A percentile compares a stretch with the other conserved stretches of the same genome.
Evolutionary conservation across 2,797 vertebrate species (phyloP).

Genomic region (Thripadectes ignobilis): DNA sequence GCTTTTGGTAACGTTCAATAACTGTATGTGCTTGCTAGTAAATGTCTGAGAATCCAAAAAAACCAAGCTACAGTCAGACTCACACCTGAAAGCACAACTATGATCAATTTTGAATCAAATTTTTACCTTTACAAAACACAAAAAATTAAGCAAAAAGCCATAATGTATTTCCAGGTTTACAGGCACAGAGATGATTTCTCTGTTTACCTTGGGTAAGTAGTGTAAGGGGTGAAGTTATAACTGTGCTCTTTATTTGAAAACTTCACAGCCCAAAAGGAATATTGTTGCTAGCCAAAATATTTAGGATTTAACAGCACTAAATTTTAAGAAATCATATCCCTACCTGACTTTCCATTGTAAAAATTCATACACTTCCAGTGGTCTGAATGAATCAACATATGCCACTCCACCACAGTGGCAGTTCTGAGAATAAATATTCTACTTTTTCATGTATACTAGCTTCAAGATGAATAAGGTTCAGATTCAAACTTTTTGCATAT

Average conservation of each 20-base stretch:
- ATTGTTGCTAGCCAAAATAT: neutral
- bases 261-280: neutral
- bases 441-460: neutral
- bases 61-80: neutral
- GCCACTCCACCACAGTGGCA: neutral
- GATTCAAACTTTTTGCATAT: neutral
- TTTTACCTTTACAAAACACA: neutral
- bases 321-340: neutral
- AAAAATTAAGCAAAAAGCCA: neutral
- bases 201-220: neutral
- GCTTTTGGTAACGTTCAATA: neutral
- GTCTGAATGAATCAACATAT: neutral
- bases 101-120: neutral
- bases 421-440: neutral
- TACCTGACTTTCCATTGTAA: neutral
- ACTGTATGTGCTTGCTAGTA: neutral
- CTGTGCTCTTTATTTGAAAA: neutral
- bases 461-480: neutral
- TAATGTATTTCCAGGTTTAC: neutral
- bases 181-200: neutral
- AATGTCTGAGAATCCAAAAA: neutral
- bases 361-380: neutral
- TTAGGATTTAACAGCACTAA: neutral
- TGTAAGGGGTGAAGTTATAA: neutral
- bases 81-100: neutral